A percentile compares a stretch with the other conserved stretches of the same genome.
These are phyloP conservation scores for Gallinago solitaria DNA, from an alignment of 2,797 vertebrate species.

Conservation along the genomic window DNA sequence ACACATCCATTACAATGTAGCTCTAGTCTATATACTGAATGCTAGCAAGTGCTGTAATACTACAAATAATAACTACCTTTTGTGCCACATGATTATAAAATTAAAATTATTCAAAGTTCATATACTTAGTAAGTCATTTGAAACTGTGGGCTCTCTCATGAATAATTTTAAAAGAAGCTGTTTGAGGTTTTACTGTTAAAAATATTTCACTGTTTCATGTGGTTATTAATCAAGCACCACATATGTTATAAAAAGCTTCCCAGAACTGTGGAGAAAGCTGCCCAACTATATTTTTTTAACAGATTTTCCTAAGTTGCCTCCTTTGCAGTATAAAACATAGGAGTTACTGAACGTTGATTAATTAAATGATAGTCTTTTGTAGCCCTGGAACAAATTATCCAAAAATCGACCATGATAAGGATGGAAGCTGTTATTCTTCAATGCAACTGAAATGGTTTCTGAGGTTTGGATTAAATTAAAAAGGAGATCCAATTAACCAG, in stretches of 20 bases:
- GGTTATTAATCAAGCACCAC: slow-evolving; percentile 11
- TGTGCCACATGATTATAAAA: not conserved
- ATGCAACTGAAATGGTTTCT: slow-evolving; percentile 29
- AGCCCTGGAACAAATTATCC: slow-evolving; percentile 38
- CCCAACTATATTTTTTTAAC: not conserved
- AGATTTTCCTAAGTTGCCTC: not conserved
- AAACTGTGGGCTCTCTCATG: not conserved
- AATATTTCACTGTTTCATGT: slow-evolving; percentile 3
- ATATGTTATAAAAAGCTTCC: slow-evolving; percentile 19
- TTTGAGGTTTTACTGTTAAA: slow-evolving; percentile 16
- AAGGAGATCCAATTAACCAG: slow-evolving; percentile 53
- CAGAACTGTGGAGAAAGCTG: not conserved
- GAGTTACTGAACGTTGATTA: slow-evolving; percentile 25
- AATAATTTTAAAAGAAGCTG: not conserved
- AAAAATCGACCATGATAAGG: slow-evolving; percentile 48
- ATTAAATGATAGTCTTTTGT: slow-evolving; percentile 54
- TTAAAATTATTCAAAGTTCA: not conserved
- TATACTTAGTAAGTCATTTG: not conserved
- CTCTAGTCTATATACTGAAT: not conserved
- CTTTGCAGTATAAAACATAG: not conserved
- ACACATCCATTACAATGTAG: not conserved
- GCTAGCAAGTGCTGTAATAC: not conserved
- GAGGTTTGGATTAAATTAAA: slow-evolving; percentile 63
- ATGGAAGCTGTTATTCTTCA: slow-evolving; percentile 29
- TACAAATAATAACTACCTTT: not conserved